Evolutionary conservation across 2,888 invertebrate species (phyloP).

Genomic region (Xanthia icteritia): DNA sequence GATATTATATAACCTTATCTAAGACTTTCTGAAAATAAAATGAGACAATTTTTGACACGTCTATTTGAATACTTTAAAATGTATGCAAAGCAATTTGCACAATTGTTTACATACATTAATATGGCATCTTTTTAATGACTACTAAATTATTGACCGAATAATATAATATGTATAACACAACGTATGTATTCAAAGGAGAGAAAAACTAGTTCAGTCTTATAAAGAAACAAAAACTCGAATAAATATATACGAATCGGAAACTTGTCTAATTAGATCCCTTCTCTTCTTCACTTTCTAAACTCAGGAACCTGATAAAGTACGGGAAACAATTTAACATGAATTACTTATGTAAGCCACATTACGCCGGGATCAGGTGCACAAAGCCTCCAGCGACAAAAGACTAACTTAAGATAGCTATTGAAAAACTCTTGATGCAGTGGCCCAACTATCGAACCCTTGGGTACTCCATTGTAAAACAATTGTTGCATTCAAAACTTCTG

Average conservation of each 20-base stretch:
- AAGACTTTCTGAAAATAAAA: slow-evolving; percentile 23
- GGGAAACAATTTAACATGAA: slow-evolving; percentile 74
- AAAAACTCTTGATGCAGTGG: slow-evolving; percentile 64
- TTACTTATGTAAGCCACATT: slow-evolving; percentile 78
- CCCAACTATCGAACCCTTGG: slow-evolving; percentile 69
- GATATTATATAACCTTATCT: slow-evolving; percentile 27
- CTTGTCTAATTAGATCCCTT: slow-evolving; percentile 67
- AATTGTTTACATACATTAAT: neutral
- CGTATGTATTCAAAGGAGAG: neutral
- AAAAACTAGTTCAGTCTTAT: neutral
- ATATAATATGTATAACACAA: neutral
- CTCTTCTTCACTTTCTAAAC: slow-evolving; percentile 75
- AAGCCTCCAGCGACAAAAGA: slow-evolving; percentile 60
- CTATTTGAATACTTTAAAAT: slow-evolving; percentile 6
- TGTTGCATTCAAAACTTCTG: slow-evolving; percentile 65
- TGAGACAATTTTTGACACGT: slow-evolving; percentile 4
- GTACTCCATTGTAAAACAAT: slow-evolving; percentile 65
- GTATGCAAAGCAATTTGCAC: too few species aligned
- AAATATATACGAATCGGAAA: slow-evolving; percentile 16
- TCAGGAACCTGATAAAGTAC: slow-evolving; percentile 71
- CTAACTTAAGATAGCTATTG: slow-evolving; percentile 66
- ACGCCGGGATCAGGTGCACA: slow-evolving; percentile 77
- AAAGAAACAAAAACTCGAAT: slow-evolving; percentile 1
- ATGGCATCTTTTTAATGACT: neutral
- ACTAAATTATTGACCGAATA: neutral